These are phyloP conservation scores for Ips nitidus DNA, from an alignment of 1,140 invertebrate species.

Conservation along the genomic window DNA sequence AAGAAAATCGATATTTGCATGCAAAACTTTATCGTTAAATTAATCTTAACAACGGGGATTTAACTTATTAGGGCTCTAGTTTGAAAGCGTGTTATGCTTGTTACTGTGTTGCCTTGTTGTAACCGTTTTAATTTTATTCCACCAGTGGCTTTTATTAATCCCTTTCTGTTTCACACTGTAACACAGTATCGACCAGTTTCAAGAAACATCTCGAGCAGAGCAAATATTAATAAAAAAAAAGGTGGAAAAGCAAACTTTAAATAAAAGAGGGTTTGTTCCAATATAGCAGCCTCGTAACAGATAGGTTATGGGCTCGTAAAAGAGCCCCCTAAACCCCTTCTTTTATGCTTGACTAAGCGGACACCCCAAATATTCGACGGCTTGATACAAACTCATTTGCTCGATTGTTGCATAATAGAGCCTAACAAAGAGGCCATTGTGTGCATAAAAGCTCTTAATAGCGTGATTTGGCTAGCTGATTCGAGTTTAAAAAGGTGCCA, in stretches of 20 bases:
- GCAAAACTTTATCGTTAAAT: not conserved
- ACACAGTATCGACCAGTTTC: too few relatives aligned
- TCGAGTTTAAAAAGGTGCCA: conserved; percentile 43
- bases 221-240: not conserved
- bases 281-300: conserved; percentile 9
- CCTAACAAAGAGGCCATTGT: conserved; percentile 43
- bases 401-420: conserved; percentile 45
- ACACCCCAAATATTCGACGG: conserved; percentile 41
- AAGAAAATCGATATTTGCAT: conserved; percentile 1
- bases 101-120: too few relatives aligned
- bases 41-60: not conserved
- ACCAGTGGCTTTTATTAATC: too few relatives aligned
- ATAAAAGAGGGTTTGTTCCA: conserved; percentile 9
- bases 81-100: too few relatives aligned
- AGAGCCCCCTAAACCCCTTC: conserved; percentile 23
- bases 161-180: too few relatives aligned
- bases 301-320: conserved; percentile 24
- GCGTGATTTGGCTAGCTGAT: conserved; percentile 41
- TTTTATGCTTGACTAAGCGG: conserved; percentile 40
- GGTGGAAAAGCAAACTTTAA: conserved; percentile 6
- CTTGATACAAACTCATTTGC: conserved; percentile 45
- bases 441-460: conserved; percentile 37
- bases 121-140: too few relatives aligned
- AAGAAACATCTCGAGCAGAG: not conserved
- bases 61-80: not conserved